Conservation (phyloP, 2,797 vertebrate species). For the Agapornis canus region DNA sequence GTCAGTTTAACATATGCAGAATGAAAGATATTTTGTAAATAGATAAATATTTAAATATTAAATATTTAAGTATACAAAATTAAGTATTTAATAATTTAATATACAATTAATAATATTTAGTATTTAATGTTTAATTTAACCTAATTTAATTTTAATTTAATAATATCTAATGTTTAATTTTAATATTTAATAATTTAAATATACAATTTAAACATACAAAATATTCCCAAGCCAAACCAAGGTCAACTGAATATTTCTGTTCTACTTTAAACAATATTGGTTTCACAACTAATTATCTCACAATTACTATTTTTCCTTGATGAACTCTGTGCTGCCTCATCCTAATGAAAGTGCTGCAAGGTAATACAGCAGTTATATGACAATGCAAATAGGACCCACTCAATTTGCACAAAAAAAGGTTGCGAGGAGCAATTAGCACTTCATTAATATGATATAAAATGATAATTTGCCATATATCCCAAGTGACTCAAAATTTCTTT, state of each 20-base stretch:
- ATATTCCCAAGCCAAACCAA: conserved; percentile 14
- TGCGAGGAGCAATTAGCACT: conserved; percentile 73
- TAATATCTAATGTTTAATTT: too few species aligned
- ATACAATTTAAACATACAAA: neutral
- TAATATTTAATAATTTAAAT: too few species aligned
- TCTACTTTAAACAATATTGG: neutral
- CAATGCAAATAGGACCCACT: conserved; percentile 48
- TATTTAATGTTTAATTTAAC: too few species aligned
- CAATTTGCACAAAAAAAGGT: conserved; percentile 67
- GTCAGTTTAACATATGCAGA: neutral
- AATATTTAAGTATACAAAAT: too few species aligned
- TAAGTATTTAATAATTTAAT: too few species aligned
- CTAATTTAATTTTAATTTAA: too few species aligned
- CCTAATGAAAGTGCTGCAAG: conserved; percentile 43
- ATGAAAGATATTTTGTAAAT: neutral
- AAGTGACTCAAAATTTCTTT: conserved; percentile 55
- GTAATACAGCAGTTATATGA: conserved; percentile 15
- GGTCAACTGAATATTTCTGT: neutral
- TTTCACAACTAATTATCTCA: conserved; percentile 52
- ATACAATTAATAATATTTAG: too few species aligned
- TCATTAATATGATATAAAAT: conserved; percentile 76
- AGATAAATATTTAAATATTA: too few species aligned
- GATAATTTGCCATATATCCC: conserved; percentile 69
- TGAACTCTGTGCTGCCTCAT: conserved; percentile 42
- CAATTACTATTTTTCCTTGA: conserved; percentile 47